Evolutionary conservation across 2,113 vertebrate species (phyloP), one percentile per base, ranked within the genome.

Genomic region (Pogona vitticeps): DNA sequence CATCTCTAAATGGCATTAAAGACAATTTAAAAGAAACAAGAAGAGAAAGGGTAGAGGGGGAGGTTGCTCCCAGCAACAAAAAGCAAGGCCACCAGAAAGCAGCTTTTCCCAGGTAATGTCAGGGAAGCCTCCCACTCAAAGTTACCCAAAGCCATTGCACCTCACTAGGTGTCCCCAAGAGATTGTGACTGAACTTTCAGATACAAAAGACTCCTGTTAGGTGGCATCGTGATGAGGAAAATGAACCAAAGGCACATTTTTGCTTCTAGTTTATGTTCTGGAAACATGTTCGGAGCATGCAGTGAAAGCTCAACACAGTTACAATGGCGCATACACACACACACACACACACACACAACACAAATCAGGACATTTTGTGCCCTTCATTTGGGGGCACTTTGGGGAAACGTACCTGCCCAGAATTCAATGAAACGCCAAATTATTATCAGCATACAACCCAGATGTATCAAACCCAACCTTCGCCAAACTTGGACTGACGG

Each of bases 231-330:
- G 73, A 3, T 36, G 76, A 18, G 0, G 75, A 73, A 76, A 82
- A 86, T 75, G 52, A 14, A 0, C 0, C 23, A 78, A 18, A 52
- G 0, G 42, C 0, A 0, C 7, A 10, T 36, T 1, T 6, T 73
- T 36, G 0, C 26, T 59, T 65, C 61, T 61, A 6, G 6, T 6
- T 83, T 7, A 76, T 13, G 33, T 33, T 63, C 71, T 23, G 14
- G n/a, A 40, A 65, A 86, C 6, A 23, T 6, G 28, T 63, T 15
- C 59, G 12, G 28, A 10, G 33, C 72, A 36, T 23, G 42, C 56
- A 2, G 36, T 15, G n/a, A 58, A 38, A 52, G 20, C n/a, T 56
- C 7, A n/a, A n/a, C 73, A 59, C 8, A 46, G 21, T 20, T 73
- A 46, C n/a, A 59, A 21, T 14, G 28, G 38, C n/a, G n/a, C n/a